Percentiles rank a stretch among this genome's conserved stretches.
phyloP scores from a whole-genome alignment of 2,113 vertebrate species.

The Leptobrachium leishanense region DNA sequence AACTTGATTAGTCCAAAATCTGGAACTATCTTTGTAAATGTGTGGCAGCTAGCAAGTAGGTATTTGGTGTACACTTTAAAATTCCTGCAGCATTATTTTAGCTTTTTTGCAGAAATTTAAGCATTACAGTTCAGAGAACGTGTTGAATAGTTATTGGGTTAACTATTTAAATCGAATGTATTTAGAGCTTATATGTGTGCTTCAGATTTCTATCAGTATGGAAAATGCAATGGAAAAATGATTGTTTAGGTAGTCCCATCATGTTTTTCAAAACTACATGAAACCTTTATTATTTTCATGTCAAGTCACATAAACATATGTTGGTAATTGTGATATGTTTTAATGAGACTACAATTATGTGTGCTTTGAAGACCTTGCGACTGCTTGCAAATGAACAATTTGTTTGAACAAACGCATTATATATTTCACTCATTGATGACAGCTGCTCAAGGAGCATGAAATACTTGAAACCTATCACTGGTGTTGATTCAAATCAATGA shows the following conservation, averaged over 20 bases:
- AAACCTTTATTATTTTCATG: neutral
- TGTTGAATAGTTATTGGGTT: neutral
- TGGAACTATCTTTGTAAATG: no score
- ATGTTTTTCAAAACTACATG: neutral
- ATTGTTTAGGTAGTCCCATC: neutral
- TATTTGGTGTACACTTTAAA: no score
- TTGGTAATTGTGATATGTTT: neutral
- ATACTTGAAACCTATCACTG: conserved; percentile 6
- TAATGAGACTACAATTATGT: neutral
- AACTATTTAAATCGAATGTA: neutral
- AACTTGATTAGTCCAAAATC: no score
- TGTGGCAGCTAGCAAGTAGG: no score
- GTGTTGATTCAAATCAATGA: neutral
- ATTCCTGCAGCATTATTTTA: no score
- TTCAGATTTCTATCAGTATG: neutral
- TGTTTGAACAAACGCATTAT: neutral
- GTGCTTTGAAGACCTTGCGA: neutral
- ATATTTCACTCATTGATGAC: conserved; percentile 18
- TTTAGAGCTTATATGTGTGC: neutral
- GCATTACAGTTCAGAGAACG: no score
- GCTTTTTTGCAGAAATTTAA: no score
- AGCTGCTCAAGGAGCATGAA: conserved; percentile 16
- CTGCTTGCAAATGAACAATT: neutral
- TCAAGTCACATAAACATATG: neutral
- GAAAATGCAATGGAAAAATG: neutral